A percentile compares a stretch with the other conserved stretches of the same genome.
phyloP scores from a whole-genome alignment of 2,888 invertebrate species.

The Phasia obesa region DNA sequence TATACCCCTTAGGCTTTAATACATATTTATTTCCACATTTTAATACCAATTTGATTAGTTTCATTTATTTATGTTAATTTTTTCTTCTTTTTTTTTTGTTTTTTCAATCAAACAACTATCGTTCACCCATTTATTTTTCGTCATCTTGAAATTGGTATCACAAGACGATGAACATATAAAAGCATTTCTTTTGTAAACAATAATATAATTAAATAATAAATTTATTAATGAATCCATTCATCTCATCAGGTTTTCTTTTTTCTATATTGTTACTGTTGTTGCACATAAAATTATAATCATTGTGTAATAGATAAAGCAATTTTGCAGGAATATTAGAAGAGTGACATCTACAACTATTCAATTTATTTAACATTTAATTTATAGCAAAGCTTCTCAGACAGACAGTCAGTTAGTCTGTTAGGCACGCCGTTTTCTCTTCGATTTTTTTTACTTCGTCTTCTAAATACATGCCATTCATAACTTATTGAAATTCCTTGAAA shows the following conservation, averaged over 20 bases:
- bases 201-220: not conserved
- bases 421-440: slow-evolving; percentile 17
- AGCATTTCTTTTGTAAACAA: not conserved
- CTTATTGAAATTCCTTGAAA: slow-evolving; percentile 62
- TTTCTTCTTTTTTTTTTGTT: not conserved
- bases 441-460: slow-evolving; percentile 30
- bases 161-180: not conserved
- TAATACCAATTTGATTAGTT: no score
- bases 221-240: slow-evolving; percentile 23
- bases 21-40: no score
- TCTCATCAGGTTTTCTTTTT: not conserved
- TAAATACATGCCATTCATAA: slow-evolving; percentile 60
- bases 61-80: not conserved
- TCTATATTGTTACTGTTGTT: slow-evolving; percentile 3
- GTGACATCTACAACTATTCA: slow-evolving; percentile 33
- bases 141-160: slow-evolving; percentile 1
- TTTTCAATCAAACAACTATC: no score
- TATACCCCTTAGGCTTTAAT: no score
- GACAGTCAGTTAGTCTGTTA: slow-evolving; percentile 10
- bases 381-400: slow-evolving; percentile 40
- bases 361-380: slow-evolving; percentile 57
- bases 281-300: slow-evolving; percentile 43
- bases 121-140: not conserved
- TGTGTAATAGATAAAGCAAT: slow-evolving; percentile 49
- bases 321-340: slow-evolving; percentile 21